Evolutionary conservation across 2,888 invertebrate genomes (phyloP).

Genomic region (Eristalinus sepulchralis): DNA sequence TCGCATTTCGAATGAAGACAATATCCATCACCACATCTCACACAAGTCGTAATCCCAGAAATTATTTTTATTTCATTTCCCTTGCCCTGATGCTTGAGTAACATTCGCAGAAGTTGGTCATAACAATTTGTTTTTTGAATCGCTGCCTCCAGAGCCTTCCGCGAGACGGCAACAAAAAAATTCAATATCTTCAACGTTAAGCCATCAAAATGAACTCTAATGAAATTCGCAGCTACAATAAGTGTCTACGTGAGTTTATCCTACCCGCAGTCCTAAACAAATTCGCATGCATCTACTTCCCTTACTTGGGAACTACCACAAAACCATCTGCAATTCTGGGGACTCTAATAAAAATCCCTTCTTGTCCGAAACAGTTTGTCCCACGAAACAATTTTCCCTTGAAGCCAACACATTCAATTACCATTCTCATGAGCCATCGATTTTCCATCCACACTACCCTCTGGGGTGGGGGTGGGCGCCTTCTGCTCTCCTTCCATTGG

Average conservation of each 20-base stretch:
- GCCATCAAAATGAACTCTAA: conserved; percentile 13
- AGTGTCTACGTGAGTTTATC: conserved; percentile 46
- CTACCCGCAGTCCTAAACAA: conserved; percentile 5
- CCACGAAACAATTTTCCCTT: conserved; percentile 20
- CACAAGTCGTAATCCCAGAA: too few relatives aligned
- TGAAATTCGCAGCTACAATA: conserved; percentile 36
- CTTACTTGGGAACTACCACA: not conserved
- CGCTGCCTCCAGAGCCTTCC: not conserved
- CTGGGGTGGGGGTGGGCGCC: not conserved
- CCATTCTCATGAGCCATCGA: conserved; percentile 65
- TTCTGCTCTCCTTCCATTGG: not conserved
- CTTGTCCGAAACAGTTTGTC: conserved; percentile 8
- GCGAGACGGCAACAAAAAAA: conserved; percentile 6
- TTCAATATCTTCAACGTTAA: conserved; percentile 25
- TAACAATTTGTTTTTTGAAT: not conserved
- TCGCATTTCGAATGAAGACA: too few relatives aligned
- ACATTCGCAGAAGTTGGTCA: too few relatives aligned
- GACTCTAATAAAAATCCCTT: conserved; percentile 41
- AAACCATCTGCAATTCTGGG: conserved; percentile 29
- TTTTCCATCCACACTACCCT: conserved; percentile 38
- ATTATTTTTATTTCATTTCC: too few relatives aligned
- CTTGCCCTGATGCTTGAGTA: too few relatives aligned
- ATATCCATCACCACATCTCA: too few relatives aligned
- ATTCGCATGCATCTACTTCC: not conserved
- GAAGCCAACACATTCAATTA: conserved; percentile 63